Base-by-base conservation (phyloP, 1,140 invertebrate species). In the Whitmania pigra region DNA sequence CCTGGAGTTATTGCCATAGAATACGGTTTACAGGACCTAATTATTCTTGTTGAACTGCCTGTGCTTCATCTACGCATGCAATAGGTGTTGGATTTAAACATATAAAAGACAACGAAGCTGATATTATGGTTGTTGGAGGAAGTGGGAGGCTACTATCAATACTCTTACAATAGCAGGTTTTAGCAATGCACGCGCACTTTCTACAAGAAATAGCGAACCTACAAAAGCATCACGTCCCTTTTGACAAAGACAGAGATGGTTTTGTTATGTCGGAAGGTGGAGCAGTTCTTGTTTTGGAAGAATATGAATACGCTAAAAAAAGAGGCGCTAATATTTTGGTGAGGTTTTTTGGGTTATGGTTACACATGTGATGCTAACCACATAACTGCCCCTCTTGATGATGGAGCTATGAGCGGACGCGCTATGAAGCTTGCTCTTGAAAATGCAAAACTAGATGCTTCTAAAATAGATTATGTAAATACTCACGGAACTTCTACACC, bases 401-500 rank as follows among this genome's bases (percentile, higher is more conserved):
- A 94, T 84, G 95, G 94, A 0, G 85, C 84, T 74, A 94, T 94
- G 25, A 94, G 94, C 1, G 84, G 88, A 72, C 82, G 91, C 70
- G 93, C 92, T n/a, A 99, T 99, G 94, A 81, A 83, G 67, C 84
- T 88, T 77, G 92, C 94, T 11, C 77, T 98, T 0, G 84, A 85
- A 74, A 88, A 94, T 84, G 89, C 89, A 13, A 82, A 84, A 49
- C 75, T 94, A 20, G 74, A 83, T 15, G 77, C 81, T 5, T 76
- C 83, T 15, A 82, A 90, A 43, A 83, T 98, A 18, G 86, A 86
- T 31, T 94, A 97, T 80, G 86, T 99, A 0, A 99, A 98, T 86
- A 93, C 93, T 4, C 96, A 99, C 85, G 96, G 94, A 0, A 99
- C 96, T 9, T 97, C 94, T 2, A 99, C 96, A 22, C 93, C 93